These are phyloP conservation scores for Tragelaphus imberbis DNA, from an alignment of 2,113 vertebrate species.

Conservation along the genomic window DNA sequence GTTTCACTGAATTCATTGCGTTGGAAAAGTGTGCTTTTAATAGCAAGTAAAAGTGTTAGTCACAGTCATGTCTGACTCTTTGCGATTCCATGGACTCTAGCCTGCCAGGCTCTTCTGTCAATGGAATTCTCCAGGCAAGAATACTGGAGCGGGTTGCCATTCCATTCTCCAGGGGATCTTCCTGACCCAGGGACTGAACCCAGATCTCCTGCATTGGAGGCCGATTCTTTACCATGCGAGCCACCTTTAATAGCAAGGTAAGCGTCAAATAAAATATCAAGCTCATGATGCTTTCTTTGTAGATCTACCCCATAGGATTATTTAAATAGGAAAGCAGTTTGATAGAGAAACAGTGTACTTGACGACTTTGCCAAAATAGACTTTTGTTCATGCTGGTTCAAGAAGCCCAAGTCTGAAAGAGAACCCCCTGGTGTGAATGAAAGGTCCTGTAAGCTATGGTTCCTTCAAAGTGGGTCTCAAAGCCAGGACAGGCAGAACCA, in stretches of 20 bases:
- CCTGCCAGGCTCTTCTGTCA: not conserved
- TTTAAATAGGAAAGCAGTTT: not conserved
- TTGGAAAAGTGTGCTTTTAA: not conserved
- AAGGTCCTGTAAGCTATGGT: not conserved
- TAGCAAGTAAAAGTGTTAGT: not conserved
- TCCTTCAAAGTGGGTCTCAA: not conserved
- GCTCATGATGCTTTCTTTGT: not conserved
- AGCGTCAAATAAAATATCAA: not conserved
- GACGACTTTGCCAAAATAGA: not conserved
- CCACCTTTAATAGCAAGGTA: not conserved
- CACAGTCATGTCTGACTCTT: not conserved
- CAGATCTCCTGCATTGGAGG: not conserved
- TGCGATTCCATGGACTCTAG: not conserved
- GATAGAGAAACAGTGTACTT: not conserved
- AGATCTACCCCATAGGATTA: too few species aligned
- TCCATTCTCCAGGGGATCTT: not conserved
- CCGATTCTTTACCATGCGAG: not conserved
- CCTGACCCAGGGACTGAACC: not conserved
- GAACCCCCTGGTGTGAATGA: not conserved
- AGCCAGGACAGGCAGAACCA: not conserved
- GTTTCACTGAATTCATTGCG: not conserved
- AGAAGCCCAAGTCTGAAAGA: not conserved
- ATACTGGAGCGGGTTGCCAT: not conserved
- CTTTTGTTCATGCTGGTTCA: not conserved
- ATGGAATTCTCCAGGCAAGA: not conserved